Percentiles rank a stretch among this genome's conserved stretches.
These are phyloP conservation scores for Siniperca scherzeri DNA, from an alignment of 2,797 vertebrate species.

Conservation along the genomic window DNA sequence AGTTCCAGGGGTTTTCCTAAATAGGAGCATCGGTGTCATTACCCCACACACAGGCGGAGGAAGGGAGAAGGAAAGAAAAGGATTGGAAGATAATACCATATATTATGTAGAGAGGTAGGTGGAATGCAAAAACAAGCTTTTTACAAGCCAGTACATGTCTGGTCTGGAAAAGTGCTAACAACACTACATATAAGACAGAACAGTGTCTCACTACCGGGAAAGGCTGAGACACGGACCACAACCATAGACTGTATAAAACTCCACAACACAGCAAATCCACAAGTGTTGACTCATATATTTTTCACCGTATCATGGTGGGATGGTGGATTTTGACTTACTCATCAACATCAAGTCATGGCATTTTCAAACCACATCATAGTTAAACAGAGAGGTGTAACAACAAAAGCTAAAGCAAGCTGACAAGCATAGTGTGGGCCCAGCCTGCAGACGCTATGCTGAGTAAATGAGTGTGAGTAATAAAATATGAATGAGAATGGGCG, in stretches of 20 bases:
- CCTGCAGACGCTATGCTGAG: slow-evolving; percentile 7
- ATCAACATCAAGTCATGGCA: slow-evolving; percentile 23
- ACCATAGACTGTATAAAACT: too few species aligned
- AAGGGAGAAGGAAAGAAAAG: slow-evolving; percentile 55
- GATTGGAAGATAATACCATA: slow-evolving; percentile 77
- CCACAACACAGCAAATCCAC: slow-evolving; percentile 34
- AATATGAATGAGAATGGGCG: slow-evolving; percentile 61
- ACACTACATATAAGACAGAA: slow-evolving; percentile 53
- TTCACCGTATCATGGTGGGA: slow-evolving; percentile 13
- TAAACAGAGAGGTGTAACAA: slow-evolving; percentile 17
- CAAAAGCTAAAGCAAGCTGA: slow-evolving; percentile 26
- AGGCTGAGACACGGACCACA: slow-evolving; percentile 33
- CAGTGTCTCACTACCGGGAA: slow-evolving; percentile 41
- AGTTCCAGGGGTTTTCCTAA: slow-evolving; percentile 73
- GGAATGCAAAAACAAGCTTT: slow-evolving; percentile 84
- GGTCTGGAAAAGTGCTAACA: slow-evolving; percentile 64
- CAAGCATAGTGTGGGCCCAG: slow-evolving; percentile 3
- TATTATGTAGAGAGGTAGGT: slow-evolving; percentile 74
- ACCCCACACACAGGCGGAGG: slow-evolving; percentile 70
- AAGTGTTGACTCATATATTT: not conserved
- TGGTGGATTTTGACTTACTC: slow-evolving; percentile 28
- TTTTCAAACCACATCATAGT: slow-evolving; percentile 25
- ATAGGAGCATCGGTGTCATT: slow-evolving; percentile 71
- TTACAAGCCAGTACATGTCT: slow-evolving; percentile 81
- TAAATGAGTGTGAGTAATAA: slow-evolving; percentile 67